These are phyloP conservation scores for Bombus turneri DNA, from an alignment of 1,140 invertebrate species.

Conservation along the genomic window DNA sequence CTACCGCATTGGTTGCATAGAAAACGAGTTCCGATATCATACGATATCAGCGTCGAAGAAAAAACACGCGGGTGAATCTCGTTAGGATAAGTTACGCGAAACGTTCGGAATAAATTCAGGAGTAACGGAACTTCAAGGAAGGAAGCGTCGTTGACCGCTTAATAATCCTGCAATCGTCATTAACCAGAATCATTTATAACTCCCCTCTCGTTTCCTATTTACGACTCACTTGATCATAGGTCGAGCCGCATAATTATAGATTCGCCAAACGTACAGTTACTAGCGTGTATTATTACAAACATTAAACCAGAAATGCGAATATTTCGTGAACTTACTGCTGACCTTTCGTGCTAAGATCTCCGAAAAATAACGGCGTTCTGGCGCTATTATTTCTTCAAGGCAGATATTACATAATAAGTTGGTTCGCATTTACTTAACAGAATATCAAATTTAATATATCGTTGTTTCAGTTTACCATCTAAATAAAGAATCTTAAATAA, in stretches of 20 bases:
- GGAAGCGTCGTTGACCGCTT: conserved; percentile 72
- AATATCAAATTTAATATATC: background rate
- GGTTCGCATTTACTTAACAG: background rate
- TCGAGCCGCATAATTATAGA: conserved; percentile 52
- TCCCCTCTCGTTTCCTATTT: conserved; percentile 69
- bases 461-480: too few relatives aligned
- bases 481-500: too few relatives aligned
- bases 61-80: background rate
- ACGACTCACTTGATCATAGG: conserved; percentile 50
- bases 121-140: conserved; percentile 49
- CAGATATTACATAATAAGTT: background rate
- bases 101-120: conserved; percentile 49
- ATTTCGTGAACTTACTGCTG: background rate
- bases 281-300: conserved; percentile 22
- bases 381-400: background rate
- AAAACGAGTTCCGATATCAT: background rate
- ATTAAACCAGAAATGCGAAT: conserved; percentile 6
- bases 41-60: background rate
- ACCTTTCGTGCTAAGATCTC: background rate
- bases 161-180: conserved; percentile 73
- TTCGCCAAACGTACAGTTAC: conserved; percentile 44
- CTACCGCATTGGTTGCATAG: background rate
- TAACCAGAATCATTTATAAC: conserved; percentile 73
- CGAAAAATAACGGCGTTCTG: conserved; percentile 36
- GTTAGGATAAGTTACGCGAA: background rate